Base-by-base conservation (phyloP, 2,888 invertebrate genomes). In the Oxystoma pomonae region DNA sequence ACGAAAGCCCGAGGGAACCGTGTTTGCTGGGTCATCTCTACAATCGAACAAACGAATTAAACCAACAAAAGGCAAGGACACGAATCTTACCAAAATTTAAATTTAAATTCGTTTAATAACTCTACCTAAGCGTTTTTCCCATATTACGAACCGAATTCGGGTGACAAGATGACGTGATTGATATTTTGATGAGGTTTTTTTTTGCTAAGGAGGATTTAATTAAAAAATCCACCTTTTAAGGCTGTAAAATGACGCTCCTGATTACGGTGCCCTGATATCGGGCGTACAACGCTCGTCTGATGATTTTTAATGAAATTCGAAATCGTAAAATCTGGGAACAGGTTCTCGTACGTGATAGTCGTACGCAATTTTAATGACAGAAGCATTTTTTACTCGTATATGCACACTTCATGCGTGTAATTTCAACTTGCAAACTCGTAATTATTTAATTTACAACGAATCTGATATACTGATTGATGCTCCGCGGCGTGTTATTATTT, bases 391-490 rank as follows among this genome's bases (percentile, higher is more conserved):
- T 66, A 57, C 55, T 62, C 64, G 63, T 60, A 63, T 68, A 66
- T 64, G 63, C 71, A 69, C 71, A 71, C 70, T 67, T 70, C 68
- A 56, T 65, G 61, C 68, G 56, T 68, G 65, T 70, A 70, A 72
- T 72, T 71, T 71, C 62, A 65, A 35, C 35, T 57, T 61, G 67
- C 65, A 70, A 35, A 67, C 68, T 68, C 65, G 64, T 70, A 68
- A 71, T 71, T 72, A 72, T 72, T 71, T 71, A 72, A 72, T 72
- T 72, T 71, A 65, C 68, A 72, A 65, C 70, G 66, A 66, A 62
- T 68, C 63, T 61, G 68, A 74, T 76, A 76, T 69, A 56, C 62
- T 65, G 64, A 67, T 65, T 64, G 64, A 65, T 65, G 62, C 20
- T 61, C 51, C 49, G 58, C 55, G 35, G n/a, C n/a, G n/a, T n/a